Conservation (phyloP, 2,113 vertebrate species). For the Passer domesticus region DNA sequence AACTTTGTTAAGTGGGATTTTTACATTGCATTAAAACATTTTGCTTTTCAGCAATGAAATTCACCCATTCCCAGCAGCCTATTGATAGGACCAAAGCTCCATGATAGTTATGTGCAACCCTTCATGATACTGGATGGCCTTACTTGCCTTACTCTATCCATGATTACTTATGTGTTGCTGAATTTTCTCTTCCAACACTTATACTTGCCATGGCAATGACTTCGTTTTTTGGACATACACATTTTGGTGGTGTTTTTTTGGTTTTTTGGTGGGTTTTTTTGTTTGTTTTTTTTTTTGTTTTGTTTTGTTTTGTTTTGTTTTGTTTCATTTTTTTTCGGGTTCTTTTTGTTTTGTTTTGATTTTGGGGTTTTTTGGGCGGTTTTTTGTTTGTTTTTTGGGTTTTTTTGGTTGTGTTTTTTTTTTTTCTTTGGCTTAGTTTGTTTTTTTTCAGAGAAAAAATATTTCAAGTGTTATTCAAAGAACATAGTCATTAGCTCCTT, state of each 20-base stretch:
- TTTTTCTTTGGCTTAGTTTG: no score
- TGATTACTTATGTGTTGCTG: neutral
- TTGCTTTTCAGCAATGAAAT: neutral
- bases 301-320: no score
- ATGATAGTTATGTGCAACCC: accelerated
- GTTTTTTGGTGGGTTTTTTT: neutral
- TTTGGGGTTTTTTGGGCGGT: neutral
- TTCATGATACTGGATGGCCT: neutral
- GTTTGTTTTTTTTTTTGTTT: no score
- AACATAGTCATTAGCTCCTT: accelerated
- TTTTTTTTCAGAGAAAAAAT: neutral
- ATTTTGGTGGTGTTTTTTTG: no score
- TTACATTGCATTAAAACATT: neutral
- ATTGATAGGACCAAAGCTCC: neutral
- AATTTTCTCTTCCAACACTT: neutral
- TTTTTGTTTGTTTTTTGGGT: no score
- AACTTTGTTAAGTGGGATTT: neutral
- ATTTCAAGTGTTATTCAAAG: neutral
- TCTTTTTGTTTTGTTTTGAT: no score
- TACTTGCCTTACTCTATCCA: neutral
- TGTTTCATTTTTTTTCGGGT: no score
- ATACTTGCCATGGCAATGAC: neutral
- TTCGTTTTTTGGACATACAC: neutral
- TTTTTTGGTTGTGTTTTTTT: neutral
- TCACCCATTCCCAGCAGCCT: neutral